phyloP scores from a whole-genome alignment of 2,113 vertebrate species.

The Corythornis cristatus region DNA sequence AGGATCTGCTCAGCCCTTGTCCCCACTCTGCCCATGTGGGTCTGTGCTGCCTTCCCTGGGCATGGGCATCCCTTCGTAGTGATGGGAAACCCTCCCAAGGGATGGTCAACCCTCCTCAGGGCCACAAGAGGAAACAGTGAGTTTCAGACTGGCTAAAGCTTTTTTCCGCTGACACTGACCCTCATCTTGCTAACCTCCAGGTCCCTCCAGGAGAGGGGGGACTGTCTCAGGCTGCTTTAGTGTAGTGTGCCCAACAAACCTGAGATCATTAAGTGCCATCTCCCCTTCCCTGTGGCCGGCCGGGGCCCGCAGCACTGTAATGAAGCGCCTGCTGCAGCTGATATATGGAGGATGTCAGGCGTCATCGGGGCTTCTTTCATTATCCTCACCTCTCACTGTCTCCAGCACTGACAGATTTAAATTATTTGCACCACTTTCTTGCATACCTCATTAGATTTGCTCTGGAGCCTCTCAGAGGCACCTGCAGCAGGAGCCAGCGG shows the following conservation, averaged over 20 bases:
- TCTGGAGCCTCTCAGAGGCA: neutral
- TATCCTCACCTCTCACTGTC: neutral
- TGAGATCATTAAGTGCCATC: fast-evolving
- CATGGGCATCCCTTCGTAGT: neutral
- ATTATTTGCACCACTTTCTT: neutral
- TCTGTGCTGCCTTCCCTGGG: neutral
- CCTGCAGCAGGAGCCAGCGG: fast-evolving
- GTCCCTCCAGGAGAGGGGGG: neutral
- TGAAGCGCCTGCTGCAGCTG: neutral
- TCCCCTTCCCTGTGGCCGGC: neutral
- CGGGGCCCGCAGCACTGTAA: neutral
- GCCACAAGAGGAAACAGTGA: fast-evolving
- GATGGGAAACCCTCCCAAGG: neutral
- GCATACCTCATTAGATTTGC: neutral
- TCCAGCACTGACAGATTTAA: neutral
- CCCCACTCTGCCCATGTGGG: fast-evolving
- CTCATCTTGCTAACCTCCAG: fast-evolving
- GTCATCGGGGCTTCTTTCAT: neutral
- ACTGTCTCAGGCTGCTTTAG: neutral
- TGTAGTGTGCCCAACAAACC: fast-evolving
- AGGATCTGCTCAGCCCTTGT: neutral
- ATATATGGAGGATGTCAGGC: neutral
- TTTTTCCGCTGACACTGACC: fast-evolving
- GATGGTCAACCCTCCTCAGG: too few relatives aligned
- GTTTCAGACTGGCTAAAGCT: neutral